Evolutionary conservation across 1,140 invertebrate species (phyloP).

Genomic region (Tribolium madens): DNA sequence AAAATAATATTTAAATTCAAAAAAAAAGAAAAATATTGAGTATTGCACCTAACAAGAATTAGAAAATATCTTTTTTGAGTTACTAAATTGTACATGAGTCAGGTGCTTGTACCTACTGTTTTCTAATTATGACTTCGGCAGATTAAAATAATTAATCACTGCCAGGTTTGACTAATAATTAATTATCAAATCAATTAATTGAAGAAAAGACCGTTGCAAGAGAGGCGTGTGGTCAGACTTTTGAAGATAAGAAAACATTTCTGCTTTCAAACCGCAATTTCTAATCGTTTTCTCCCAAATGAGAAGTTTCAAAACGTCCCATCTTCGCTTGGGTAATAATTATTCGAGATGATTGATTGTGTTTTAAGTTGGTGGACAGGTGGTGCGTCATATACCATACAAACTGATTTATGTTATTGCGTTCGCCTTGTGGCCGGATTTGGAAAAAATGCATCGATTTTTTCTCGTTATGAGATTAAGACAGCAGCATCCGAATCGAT

Average conservation of each 20-base stretch:
- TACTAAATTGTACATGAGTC: too few relatives aligned
- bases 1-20: too few relatives aligned
- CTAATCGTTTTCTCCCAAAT: not conserved
- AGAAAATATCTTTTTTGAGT: too few relatives aligned
- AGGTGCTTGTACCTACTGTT: conserved; percentile 1
- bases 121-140: conserved; percentile 20
- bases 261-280: not conserved
- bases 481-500: conserved; percentile 4
- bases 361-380: conserved; percentile 52
- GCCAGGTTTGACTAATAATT: not conserved
- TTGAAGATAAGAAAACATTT: not conserved
- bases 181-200: conserved; percentile 34
- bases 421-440: conserved; percentile 43
- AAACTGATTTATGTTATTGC: conserved; percentile 53
- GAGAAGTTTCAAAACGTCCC: not conserved
- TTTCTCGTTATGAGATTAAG: conserved; percentile 27
- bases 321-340: not conserved
- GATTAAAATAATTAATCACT: conserved; percentile 32
- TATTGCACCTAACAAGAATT: too few relatives aligned
- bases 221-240: not conserved
- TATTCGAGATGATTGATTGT: conserved; percentile 49
- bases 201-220: not conserved
- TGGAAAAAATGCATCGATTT: conserved; percentile 33
- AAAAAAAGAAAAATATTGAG: too few relatives aligned
- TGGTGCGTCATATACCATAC: conserved; percentile 47